Base-by-base conservation (phyloP, 2,797 vertebrate genomes). In the Sciurus carolinensis region DNA sequence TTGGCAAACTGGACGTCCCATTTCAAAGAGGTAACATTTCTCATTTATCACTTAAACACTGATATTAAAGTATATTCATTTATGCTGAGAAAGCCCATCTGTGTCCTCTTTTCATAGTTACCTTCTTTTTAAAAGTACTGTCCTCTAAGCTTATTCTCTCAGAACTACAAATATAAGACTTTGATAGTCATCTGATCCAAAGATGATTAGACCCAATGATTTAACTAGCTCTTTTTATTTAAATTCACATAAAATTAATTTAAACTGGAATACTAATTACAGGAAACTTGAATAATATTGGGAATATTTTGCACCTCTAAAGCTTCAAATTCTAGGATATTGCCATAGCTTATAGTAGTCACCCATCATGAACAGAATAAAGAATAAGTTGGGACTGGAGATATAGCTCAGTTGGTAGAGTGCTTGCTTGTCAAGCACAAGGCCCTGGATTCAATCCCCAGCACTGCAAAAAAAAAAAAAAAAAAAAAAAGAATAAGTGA, bases 1-100 rank as follows among this genome's bases (percentile, higher is more conserved):
- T 99, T 86, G 99, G 99, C 98, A 99, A 98, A 97, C 95, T 99
- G 98, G 99, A 99, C 93, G 99, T 99, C 76, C 99, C 99, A 0
- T 99, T 99, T 98, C 99, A 99, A 98, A 99, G 98, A 98, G 99
- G 99, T 99, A 98, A 98, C 87, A 71, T 80, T 97, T 96, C 42
- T 87, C 73, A 82, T 87, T 95, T 96, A 30, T 71, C 66, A 1
- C 26, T 94, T 91, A 93, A 79, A 82, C 57, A 30, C 47, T 89
- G 91, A 90, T 39, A 71, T 79, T 93, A 44, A 84, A 91, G 62
- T 95, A 0, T 91, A 87, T 94, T 85, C n/a, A 73, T 73, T 84
- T 90, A 92, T 92, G 18, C 54, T 54, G 36, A 95, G 54, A 96
- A 93, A 72, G 39, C n/a, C 26, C 14, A 36, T 79, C 9, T 57